Evolutionary conservation across 2,797 vertebrate species (phyloP).

Genomic region (Sebastes steindachneri): DNA sequence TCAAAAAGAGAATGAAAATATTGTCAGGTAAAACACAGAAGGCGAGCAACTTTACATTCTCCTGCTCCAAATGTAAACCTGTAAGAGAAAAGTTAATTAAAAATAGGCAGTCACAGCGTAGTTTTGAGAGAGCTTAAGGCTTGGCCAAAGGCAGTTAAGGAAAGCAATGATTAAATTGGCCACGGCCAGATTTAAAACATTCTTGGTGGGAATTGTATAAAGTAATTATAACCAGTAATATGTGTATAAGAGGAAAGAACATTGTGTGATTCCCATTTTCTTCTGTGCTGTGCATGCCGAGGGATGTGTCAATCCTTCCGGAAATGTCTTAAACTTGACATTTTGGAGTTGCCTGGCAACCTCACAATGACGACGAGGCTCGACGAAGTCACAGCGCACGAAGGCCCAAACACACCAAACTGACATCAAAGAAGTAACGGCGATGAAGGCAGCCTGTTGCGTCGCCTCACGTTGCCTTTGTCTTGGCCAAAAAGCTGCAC

Average conservation of each 20-base stretch:
- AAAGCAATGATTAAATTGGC: background rate
- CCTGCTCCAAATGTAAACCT: background rate
- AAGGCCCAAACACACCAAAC: too few species aligned
- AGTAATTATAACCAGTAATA: background rate
- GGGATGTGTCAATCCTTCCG: background rate
- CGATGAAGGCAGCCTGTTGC: too few species aligned
- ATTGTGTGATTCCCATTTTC: background rate
- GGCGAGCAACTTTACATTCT: too few species aligned
- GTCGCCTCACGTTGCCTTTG: too few species aligned
- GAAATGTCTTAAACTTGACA: background rate
- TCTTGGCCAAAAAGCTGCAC: too few species aligned
- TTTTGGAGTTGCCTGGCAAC: background rate
- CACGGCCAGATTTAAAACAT: background rate
- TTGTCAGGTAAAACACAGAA: background rate
- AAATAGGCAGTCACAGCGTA: background rate
- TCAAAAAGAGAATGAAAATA: background rate
- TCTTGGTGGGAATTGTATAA: background rate
- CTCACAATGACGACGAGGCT: background rate
- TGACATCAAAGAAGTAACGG: too few species aligned
- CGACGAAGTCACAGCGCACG: background rate
- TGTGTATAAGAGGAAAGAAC: background rate
- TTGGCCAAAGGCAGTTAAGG: background rate
- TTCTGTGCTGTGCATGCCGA: background rate
- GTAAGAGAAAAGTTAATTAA: background rate
- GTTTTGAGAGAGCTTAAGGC: background rate